phyloP scores from a whole-genome alignment of 2,113 vertebrate genomes.

The Neotoma lepida region DNA sequence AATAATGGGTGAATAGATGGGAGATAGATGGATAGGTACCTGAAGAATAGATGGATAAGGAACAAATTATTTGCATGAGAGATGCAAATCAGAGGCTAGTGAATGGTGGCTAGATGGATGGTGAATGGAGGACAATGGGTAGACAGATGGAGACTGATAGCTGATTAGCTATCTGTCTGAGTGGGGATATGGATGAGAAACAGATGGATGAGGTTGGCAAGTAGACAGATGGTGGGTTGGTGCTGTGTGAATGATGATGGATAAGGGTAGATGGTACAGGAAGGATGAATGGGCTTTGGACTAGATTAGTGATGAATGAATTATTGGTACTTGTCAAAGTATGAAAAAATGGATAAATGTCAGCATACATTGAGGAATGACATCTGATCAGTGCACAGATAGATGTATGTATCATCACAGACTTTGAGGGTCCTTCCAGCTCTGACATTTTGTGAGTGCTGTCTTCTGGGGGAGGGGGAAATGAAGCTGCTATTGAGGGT shows the following conservation, averaged over 20 bases:
- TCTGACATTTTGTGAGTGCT: neutral
- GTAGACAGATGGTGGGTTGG: neutral
- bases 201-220: neutral
- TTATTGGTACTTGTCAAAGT: neutral
- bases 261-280: neutral
- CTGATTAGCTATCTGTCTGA: neutral
- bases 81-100: neutral
- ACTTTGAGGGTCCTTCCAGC: neutral
- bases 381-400: neutral
- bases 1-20: neutral
- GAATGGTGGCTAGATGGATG: neutral
- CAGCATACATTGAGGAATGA: slow-evolving; percentile 9
- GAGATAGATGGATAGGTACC: neutral
- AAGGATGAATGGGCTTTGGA: neutral
- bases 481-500: neutral
- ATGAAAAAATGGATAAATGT: slow-evolving; percentile 20
- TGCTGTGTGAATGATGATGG: neutral
- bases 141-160: slow-evolving; percentile 6
- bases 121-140: neutral
- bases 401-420: neutral
- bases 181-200: neutral
- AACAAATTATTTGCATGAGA: slow-evolving; percentile 9
- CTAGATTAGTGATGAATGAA: slow-evolving; percentile 7
- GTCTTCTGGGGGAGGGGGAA: neutral
- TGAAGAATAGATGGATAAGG: neutral